A percentile compares a stretch with the other conserved stretches of the same genome.
These are phyloP conservation scores for Willowsia nigromaculata DNA, from an alignment of 2,888 invertebrate genomes.

Conservation along the genomic window DNA sequence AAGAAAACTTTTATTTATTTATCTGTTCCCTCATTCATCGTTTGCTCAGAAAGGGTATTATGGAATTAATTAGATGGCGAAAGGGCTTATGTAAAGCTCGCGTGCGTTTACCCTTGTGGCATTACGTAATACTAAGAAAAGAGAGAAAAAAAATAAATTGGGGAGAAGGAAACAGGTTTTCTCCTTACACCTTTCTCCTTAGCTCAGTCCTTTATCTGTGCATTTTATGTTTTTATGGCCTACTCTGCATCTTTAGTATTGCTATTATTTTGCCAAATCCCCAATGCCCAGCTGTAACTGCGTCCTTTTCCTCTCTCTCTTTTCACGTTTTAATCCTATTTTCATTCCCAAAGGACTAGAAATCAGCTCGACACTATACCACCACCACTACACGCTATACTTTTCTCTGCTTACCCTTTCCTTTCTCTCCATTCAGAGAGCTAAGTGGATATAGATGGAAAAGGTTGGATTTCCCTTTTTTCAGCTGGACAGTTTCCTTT, in stretches of 20 bases:
- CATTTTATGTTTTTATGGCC: background rate
- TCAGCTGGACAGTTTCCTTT: background rate
- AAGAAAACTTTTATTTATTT: background rate
- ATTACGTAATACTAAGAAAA: background rate
- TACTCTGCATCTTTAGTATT: background rate
- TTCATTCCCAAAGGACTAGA: background rate
- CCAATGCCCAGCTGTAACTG: background rate
- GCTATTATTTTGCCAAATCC: background rate
- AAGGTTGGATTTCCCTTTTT: background rate
- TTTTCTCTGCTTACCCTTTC: background rate
- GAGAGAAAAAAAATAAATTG: background rate
- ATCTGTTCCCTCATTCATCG: background rate
- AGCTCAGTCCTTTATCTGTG: background rate
- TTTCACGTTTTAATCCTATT: conserved; percentile 16
- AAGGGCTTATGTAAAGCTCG: no score
- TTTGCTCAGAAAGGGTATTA: background rate
- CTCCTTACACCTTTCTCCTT: background rate
- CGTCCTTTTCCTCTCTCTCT: background rate
- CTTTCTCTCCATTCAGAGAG: background rate
- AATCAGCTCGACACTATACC: conserved; percentile 15
- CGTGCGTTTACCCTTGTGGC: background rate
- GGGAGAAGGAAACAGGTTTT: background rate
- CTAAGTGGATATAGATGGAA: background rate
- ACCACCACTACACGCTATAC: background rate
- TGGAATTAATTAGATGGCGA: background rate